A percentile compares a stretch with the other conserved stretches of the same genome.
phyloP scores from a whole-genome alignment of 2,797 vertebrate genomes.

The Miichthys miiuy region DNA sequence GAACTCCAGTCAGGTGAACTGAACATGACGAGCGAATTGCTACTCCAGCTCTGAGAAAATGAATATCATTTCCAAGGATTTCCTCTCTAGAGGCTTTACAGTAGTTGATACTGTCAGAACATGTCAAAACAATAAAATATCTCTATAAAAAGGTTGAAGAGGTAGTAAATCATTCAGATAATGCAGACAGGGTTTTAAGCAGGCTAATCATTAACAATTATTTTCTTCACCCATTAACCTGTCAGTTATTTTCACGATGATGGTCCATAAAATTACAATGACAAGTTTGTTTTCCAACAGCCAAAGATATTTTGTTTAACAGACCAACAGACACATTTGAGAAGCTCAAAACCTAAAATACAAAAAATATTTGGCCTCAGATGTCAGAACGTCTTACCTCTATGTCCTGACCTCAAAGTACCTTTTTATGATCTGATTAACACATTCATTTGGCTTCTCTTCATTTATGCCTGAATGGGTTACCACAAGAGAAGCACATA shows the following conservation, averaged over 20 bases:
- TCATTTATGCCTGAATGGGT: too few species aligned
- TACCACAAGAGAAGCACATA: neutral
- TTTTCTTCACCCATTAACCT: too few species aligned
- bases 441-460: too few species aligned
- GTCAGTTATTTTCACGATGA: neutral
- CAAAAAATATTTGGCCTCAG: neutral
- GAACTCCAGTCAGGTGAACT: conserved; percentile 28
- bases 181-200: neutral
- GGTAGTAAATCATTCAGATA: neutral
- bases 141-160: neutral
- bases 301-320: neutral
- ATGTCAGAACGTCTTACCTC: too few species aligned
- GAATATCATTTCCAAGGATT: neutral
- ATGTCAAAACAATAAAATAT: neutral
- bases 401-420: too few species aligned
- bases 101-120: neutral
- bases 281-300: neutral
- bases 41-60: neutral
- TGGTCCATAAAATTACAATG: neutral
- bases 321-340: neutral
- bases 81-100: neutral
- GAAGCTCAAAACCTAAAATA: neutral
- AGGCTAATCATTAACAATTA: neutral
- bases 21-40: neutral
- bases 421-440: too few species aligned